These are phyloP conservation scores for Gisinianus flammeolus DNA, from an alignment of 2,888 invertebrate species.

Conservation along the genomic window DNA sequence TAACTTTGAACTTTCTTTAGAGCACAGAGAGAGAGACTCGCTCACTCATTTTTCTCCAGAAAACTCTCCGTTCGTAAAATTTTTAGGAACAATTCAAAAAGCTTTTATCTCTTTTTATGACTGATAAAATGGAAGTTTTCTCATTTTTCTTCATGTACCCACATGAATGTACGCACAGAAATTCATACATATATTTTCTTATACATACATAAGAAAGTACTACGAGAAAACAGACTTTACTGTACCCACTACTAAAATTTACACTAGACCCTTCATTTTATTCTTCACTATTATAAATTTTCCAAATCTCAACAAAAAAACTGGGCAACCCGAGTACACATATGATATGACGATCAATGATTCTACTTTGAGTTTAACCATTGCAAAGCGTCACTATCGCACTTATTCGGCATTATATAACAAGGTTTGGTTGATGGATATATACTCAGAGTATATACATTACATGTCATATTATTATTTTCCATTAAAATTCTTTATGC, in stretches of 20 bases:
- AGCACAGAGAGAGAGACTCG: background rate
- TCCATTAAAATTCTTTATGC: conserved; percentile 12
- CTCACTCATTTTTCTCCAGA: background rate
- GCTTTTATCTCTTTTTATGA: conserved; percentile 41
- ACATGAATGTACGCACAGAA: background rate
- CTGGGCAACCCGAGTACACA: too few species aligned
- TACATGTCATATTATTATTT: background rate
- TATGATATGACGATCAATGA: too few species aligned
- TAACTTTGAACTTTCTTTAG: background rate
- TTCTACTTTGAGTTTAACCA: too few species aligned
- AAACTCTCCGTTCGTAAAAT: conserved; percentile 31
- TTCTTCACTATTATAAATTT: too few species aligned
- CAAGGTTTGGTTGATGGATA: too few species aligned
- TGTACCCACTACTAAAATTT: too few species aligned
- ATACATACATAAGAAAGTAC: background rate
- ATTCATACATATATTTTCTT: background rate
- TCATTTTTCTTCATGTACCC: background rate
- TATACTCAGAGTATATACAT: too few species aligned
- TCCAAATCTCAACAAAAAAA: too few species aligned
- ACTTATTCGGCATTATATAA: too few species aligned
- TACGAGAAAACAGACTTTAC: too few species aligned
- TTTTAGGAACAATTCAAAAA: conserved; percentile 38
- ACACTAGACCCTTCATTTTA: too few species aligned
- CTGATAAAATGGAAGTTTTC: conserved; percentile 32
- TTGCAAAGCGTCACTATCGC: too few species aligned